Evolutionary conservation across 1,140 invertebrate species (phyloP).

Genomic region (Capitella teleta): DNA sequence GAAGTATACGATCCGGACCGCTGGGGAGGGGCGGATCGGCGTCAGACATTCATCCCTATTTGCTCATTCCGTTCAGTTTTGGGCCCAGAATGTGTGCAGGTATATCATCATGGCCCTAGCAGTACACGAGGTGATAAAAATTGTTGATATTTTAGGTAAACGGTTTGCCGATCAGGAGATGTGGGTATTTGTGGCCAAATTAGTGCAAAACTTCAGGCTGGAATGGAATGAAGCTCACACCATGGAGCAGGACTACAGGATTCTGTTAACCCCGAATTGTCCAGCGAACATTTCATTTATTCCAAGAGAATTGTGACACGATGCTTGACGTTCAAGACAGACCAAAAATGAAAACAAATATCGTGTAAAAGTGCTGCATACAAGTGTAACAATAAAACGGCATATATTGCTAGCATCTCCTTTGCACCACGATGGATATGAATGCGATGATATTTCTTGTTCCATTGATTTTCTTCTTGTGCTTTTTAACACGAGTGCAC

Average conservation of each 20-base stretch:
- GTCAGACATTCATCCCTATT: slow-evolving; percentile 46
- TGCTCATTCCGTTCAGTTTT: slow-evolving; percentile 74
- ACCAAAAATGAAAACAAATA: too few relatives aligned
- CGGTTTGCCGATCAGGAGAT: slow-evolving; percentile 43
- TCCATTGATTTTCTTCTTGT: too few relatives aligned
- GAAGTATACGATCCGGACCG: slow-evolving; percentile 67
- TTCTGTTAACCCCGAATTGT: slow-evolving; percentile 30
- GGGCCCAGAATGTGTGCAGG: slow-evolving; percentile 52
- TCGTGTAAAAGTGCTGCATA: too few relatives aligned
- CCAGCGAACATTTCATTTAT: slow-evolving; percentile 19
- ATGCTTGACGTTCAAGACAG: too few relatives aligned
- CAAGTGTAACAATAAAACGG: too few relatives aligned
- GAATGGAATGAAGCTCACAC: slow-evolving; percentile 23
- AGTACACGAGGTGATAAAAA: too few relatives aligned
- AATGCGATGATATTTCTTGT: too few relatives aligned
- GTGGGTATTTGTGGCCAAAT: slow-evolving; percentile 39
- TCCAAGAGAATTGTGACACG: slow-evolving; percentile 14
- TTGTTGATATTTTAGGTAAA: too few relatives aligned
- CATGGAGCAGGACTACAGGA: slow-evolving; percentile 27
- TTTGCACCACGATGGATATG: too few relatives aligned
- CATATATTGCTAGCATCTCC: too few relatives aligned
- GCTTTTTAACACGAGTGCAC: too few relatives aligned
- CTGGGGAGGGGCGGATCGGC: slow-evolving; percentile 49
- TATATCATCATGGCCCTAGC: too few relatives aligned
- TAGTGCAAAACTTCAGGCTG: slow-evolving; percentile 41